Conservation (phyloP, 2,797 vertebrate genomes). For the Mastacembelus armatus region DNA sequence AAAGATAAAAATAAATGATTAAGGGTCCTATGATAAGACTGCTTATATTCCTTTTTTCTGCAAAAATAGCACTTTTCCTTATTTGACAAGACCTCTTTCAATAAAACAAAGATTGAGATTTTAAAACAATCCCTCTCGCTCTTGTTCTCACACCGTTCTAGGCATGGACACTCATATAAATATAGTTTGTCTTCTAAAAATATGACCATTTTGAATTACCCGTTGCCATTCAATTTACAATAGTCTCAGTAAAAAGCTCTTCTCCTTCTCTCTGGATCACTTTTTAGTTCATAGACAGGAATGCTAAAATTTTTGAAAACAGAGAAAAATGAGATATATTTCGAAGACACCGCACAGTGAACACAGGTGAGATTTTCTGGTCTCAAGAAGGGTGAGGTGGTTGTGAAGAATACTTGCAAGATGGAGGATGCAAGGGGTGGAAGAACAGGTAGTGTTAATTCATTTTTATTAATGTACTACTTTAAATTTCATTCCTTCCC, state of each 20-base stretch:
- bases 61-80: slow-evolving; percentile 79
- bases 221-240: slow-evolving; percentile 66
- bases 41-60: slow-evolving; percentile 65
- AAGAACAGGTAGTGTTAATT: slow-evolving; percentile 71
- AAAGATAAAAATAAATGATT: slow-evolving; percentile 70
- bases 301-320: slow-evolving; percentile 57
- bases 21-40: slow-evolving; percentile 69
- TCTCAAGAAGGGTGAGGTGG: slow-evolving; percentile 56
- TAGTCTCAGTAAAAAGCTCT: slow-evolving; percentile 67
- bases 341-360: slow-evolving; percentile 71
- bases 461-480: slow-evolving; percentile 42
- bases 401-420: slow-evolving; percentile 51
- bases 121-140: slow-evolving; percentile 82
- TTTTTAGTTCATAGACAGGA: slow-evolving; percentile 62
- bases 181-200: slow-evolving; percentile 83
- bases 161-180: slow-evolving; percentile 80
- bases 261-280: slow-evolving; percentile 59
- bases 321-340: slow-evolving; percentile 52
- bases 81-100: slow-evolving; percentile 71
- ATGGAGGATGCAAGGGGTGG: slow-evolving; percentile 55
- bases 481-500: slow-evolving; percentile 46
- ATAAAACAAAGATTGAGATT: slow-evolving; percentile 78
- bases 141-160: slow-evolving; percentile 63
- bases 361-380: slow-evolving; percentile 64
- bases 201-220: slow-evolving; percentile 73